Base-by-base conservation (phyloP, 2,797 vertebrate species). In the Phrynocephalus guinanensis region DNA sequence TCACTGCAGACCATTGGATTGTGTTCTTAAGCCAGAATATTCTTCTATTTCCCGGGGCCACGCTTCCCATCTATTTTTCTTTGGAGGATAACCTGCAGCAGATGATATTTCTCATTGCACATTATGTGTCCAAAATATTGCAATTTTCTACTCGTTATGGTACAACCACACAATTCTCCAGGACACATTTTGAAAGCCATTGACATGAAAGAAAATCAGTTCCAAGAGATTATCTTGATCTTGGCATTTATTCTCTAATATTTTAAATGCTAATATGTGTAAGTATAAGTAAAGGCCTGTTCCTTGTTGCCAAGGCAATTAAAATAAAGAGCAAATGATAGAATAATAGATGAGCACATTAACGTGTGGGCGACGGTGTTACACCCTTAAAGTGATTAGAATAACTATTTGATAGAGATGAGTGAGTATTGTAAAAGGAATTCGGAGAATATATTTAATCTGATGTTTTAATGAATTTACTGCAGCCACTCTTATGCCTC, bases 301-400 rank as follows among this genome's bases (percentile, higher is more conserved):
- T 87, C 88, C 15, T 66, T 88, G 18, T 73, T 91, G 82, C 86
- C 90, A 92, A 91, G 83, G 24, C 72, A 88, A 88, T 85, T 63
- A 90, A 94, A 93, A 91, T 70, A 33, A 91, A 90, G 50, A 77
- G 68, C 0, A 8, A 90, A 90, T 81, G 3, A 83, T 92, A 79
- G 26, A 79, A 73, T 91, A 88, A 90, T 84, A 75, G 75, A 68
- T 86, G 77, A 73, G 24, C 44, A 18, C n/a, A 71, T 90, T 90
- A 76, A 63, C 83, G 77, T 26, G 87, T 67, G 22, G 90, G 81
- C 26, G 50, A 66, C 70, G 82, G 30, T 79, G 60, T 77, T 38
- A 85, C 83, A 83, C 91, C n/a, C 24, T 90, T 86, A 81, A 85
- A 77, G 24, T 88, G 72, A 87, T 79, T 73, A 87, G 88, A 93